A percentile compares a stretch with the other conserved stretches of the same genome.
Evolutionary conservation across 2,888 invertebrate genomes (phyloP).

Genomic region (Phengaris alcon): DNA sequence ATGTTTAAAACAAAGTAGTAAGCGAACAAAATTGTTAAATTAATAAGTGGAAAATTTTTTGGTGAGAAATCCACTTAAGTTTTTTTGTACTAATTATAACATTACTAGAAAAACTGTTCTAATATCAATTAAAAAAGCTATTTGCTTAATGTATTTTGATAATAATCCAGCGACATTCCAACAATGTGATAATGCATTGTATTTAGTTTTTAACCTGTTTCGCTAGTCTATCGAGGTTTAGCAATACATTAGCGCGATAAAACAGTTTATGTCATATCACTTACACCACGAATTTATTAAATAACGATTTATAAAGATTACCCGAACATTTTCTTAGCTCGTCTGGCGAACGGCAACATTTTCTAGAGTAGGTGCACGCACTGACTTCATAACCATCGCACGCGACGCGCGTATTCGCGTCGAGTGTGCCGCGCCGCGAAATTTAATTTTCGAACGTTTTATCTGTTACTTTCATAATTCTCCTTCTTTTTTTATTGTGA

Average conservation of each 20-base stretch:
- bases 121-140: neutral
- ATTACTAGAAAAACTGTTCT: neutral
- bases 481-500: slow-evolving; percentile 29
- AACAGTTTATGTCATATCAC: slow-evolving; percentile 19
- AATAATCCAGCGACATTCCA: neutral
- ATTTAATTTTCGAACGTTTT: slow-evolving; percentile 46
- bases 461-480: slow-evolving; percentile 31
- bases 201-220: neutral
- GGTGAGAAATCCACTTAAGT: neutral
- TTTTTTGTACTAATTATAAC: neutral
- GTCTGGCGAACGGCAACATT: slow-evolving; percentile 32
- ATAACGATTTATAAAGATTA: slow-evolving; percentile 19
- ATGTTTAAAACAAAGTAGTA: no score
- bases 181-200: neutral
- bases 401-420: slow-evolving; percentile 72
- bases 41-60: no score
- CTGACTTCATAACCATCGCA: slow-evolving; percentile 58
- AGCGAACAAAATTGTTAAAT: no score
- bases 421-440: slow-evolving; percentile 66
- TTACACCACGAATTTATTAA: neutral
- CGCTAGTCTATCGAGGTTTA: neutral
- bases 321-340: neutral
- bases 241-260: neutral
- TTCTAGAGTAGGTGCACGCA: slow-evolving; percentile 60
- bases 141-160: neutral